Percentiles rank a stretch among this genome's conserved stretches.
Conservation (phyloP, 2,888 invertebrate genomes). For the Gisinianus flammeolus region DNA sequence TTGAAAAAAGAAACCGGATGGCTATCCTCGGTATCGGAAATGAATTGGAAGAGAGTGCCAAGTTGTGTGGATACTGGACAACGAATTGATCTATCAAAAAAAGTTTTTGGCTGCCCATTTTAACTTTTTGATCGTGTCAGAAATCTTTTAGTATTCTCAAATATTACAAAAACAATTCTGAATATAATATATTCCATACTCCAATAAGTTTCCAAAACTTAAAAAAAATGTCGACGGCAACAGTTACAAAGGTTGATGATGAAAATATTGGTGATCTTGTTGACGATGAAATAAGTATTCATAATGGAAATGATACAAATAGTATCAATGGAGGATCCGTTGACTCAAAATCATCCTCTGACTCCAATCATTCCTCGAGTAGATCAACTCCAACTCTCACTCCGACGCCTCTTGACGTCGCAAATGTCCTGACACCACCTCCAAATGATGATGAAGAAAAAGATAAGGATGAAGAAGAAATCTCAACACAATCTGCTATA, state of each 20-base stretch:
- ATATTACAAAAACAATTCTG: no score
- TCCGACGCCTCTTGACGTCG: neutral
- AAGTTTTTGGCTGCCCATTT: no score
- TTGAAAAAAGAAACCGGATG: no score
- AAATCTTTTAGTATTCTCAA: no score
- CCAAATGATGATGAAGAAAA: neutral
- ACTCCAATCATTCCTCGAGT: neutral
- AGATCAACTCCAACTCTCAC: neutral
- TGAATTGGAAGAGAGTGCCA: no score
- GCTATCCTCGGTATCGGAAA: no score
- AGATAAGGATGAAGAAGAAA: neutral
- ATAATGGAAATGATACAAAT: neutral
- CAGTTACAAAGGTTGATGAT: neutral
- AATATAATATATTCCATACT: no score
- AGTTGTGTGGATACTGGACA: no score
- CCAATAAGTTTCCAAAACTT: no score
- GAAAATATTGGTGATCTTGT: neutral
- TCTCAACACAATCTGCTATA: neutral
- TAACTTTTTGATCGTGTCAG: no score
- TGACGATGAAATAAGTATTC: neutral
- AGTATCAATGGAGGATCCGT: neutral
- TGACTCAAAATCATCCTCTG: neutral
- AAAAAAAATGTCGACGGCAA: neutral
- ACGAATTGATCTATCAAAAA: no score
- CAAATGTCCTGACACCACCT: no score